phyloP scores from a whole-genome alignment of 2,113 vertebrate genomes.

The Pseudorasbora parva region DNA sequence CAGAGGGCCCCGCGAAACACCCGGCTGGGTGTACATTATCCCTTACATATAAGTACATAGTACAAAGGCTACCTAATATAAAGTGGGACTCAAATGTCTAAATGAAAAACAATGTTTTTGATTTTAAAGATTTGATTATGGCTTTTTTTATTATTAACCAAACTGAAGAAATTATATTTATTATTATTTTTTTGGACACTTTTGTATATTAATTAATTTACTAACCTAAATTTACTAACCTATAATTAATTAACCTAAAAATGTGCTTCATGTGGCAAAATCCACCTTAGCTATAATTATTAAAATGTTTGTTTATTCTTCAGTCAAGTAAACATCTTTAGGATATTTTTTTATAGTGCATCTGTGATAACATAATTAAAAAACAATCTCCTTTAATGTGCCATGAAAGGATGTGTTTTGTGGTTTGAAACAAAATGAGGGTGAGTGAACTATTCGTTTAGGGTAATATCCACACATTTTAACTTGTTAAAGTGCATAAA shows the following conservation, averaged over 20 bases:
- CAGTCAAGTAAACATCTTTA: neutral
- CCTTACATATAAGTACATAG: too few relatives aligned
- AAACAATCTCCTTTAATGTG: too few relatives aligned
- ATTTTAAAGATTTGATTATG: too few relatives aligned
- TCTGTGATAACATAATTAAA: too few relatives aligned
- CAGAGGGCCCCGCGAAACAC: too few relatives aligned
- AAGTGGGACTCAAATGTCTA: neutral
- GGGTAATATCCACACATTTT: neutral
- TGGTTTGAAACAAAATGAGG: neutral
- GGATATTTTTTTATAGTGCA: neutral
- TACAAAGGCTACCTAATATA: too few relatives aligned
- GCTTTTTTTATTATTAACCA: neutral
- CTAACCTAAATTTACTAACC: too few relatives aligned
- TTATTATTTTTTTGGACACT: too few relatives aligned
- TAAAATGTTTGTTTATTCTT: neutral
- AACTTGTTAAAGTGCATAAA: neutral
- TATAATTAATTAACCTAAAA: neutral
- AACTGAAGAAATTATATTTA: neutral
- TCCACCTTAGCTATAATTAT: neutral
- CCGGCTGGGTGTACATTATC: too few relatives aligned
- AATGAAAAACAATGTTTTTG: neutral
- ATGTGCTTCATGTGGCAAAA: neutral
- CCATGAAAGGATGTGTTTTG: neutral
- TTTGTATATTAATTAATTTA: too few relatives aligned
- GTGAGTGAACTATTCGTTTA: neutral